Base-by-base conservation (phyloP, 2,113 vertebrate species). In the Hemiprocne comata region DNA sequence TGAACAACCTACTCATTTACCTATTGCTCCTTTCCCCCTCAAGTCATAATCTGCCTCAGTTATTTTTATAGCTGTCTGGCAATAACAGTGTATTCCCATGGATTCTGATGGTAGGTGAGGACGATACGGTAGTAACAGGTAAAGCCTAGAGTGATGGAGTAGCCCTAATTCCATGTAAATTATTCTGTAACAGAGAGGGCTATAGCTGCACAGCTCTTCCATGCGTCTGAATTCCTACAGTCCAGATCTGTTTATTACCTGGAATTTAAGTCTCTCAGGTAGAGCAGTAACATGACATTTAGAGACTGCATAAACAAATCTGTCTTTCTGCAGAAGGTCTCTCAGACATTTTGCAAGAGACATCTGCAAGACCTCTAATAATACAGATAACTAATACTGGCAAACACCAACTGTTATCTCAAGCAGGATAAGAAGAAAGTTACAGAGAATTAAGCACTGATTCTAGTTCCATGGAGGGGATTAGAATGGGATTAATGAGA, bases 401-500 rank as follows among this genome's bases (percentile, higher is more conserved):
- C 72, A 86, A 90, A 90, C 65, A 40, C 34, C 66, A 72, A 36
- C 36, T 90, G 60, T 86, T 93, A 66, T 60, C 82, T 94, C 89
- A 83, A 70, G 82, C 42, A 55, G 60, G 38, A n/a, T 77, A 48
- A 90, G 78, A 58, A 90, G 20, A 55, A 94, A 83, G 34, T 90
- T 53, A 66, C 28, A 92, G 72, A 21, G 28, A 90, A 93, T 90
- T 82, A 90, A 54, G 94, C 85, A 62, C 46, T 86, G 42, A 28
- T 80, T 80, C 3, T 2, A 80, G 23, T 50, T 94, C 44, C 36
- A 20, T 84, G 53, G 50, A 60, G 78, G 50, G 76, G 76, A 95
- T 87, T 90, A 92, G 48, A 90, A 74, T 71, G n/a, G 65, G 44
- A 93, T 92, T 94, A 92, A 90, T 86, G 58, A 87, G 53, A 69